A percentile compares a stretch with the other conserved stretches of the same genome.
Conservation (phyloP, 2,888 invertebrate species). For the Sinopyrophorus schimmeli region DNA sequence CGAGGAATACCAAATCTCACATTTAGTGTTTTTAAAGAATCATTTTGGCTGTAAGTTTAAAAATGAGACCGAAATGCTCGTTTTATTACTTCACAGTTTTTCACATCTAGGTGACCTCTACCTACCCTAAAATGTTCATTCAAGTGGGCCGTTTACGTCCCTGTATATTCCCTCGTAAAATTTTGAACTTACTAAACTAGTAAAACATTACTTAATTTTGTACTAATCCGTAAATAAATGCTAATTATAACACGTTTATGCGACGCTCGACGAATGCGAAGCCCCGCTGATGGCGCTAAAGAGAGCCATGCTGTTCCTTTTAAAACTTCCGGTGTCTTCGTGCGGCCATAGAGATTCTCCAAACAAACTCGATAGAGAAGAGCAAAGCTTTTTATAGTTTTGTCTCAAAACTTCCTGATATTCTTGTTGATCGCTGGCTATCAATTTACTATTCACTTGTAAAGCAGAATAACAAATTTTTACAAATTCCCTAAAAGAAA, state of each 20-base stretch:
- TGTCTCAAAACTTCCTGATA: conserved; percentile 88
- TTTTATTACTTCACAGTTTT: too few relatives aligned
- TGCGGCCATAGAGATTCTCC: conserved; percentile 72
- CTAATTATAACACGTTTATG: conserved; percentile 55
- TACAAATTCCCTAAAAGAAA: conserved; percentile 78
- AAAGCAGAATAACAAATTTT: conserved; percentile 88
- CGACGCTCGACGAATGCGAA: conserved; percentile 79
- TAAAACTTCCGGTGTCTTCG: conserved; percentile 64
- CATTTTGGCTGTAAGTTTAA: too few relatives aligned
- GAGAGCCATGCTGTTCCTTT: conserved; percentile 76
- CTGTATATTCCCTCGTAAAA: too few relatives aligned
- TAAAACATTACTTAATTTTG: too few relatives aligned
- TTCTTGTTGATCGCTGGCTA: conserved; percentile 85
- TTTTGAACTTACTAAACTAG: too few relatives aligned
- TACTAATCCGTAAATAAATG: too few relatives aligned
- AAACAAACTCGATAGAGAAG: conserved; percentile 72
- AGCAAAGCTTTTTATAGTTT: conserved; percentile 85
- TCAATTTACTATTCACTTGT: conserved; percentile 85
- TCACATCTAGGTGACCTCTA: too few relatives aligned
- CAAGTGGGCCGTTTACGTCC: too few relatives aligned
- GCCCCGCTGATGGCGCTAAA: conserved; percentile 81
- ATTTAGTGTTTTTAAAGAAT: too few relatives aligned
- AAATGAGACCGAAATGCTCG: too few relatives aligned
- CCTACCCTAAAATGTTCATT: too few relatives aligned
- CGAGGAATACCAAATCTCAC: too few relatives aligned